phyloP scores from a whole-genome alignment of 2,797 vertebrate genomes.

The Acanthurus tractus region DNA sequence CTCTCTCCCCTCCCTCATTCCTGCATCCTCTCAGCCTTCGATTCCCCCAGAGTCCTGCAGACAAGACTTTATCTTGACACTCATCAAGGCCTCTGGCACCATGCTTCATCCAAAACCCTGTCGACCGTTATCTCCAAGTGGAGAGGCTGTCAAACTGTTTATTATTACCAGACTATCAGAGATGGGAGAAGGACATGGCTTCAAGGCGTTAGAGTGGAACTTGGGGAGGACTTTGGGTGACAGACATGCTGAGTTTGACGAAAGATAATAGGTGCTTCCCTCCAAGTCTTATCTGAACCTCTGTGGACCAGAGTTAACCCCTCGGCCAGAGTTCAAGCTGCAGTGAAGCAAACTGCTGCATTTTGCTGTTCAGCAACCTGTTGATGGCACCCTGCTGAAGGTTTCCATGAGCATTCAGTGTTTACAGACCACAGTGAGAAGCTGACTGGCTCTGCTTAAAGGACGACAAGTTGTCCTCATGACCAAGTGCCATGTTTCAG shows the following conservation, averaged over 20 bases:
- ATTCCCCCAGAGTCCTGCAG: conserved; percentile 52
- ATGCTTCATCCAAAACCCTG: conserved; percentile 54
- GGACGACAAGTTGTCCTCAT: background rate
- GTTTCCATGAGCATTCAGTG: conserved; percentile 9
- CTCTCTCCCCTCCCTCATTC: background rate
- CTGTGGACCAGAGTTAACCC: conserved; percentile 30
- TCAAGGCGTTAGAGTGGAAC: conserved; percentile 51
- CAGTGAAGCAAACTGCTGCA: conserved; percentile 4
- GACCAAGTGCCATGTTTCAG: conserved; percentile 7
- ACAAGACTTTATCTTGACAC: conserved; percentile 72
- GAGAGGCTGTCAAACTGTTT: conserved; percentile 72
- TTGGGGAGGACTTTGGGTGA: conserved; percentile 44
- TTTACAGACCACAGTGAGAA: conserved; percentile 22
- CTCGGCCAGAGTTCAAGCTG: conserved; percentile 30
- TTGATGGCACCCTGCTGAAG: conserved; percentile 16
- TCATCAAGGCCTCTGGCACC: conserved; percentile 69
- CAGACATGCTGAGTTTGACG: conserved; percentile 45
- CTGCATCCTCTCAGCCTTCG: conserved; percentile 18
- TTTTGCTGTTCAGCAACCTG: conserved; percentile 31
- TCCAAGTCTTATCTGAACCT: conserved; percentile 59
- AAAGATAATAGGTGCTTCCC: conserved; percentile 62
- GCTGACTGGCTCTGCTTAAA: conserved; percentile 1
- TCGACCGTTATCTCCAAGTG: conserved; percentile 60
- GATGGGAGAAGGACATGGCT: conserved; percentile 48
- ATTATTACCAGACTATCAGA: conserved; percentile 61